Percentiles rank a stretch among this genome's conserved stretches.
Evolutionary conservation across 35 echinoderm and acorn worm genomes (phyloP).

Genomic region (Heliocidaris tuberculata): DNA sequence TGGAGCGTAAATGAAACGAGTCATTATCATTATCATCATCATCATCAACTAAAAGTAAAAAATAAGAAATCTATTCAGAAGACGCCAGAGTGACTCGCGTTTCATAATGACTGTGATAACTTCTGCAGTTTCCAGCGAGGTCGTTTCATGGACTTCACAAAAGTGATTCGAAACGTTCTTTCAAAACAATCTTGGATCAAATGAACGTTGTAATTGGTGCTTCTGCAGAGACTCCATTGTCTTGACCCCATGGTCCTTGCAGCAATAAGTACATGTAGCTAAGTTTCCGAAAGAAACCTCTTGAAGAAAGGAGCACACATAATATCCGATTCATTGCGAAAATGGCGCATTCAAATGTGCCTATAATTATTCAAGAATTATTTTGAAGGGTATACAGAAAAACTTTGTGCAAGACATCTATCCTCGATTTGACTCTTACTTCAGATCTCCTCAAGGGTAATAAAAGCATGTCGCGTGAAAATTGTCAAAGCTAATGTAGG

Average conservation of each 20-base stretch:
- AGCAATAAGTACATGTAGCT: background rate
- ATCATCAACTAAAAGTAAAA: no score
- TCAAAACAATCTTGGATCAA: background rate
- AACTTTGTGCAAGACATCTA: background rate
- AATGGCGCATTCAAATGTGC: background rate
- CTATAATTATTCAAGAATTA: background rate
- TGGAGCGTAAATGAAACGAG: no score
- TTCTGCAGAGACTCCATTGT: background rate
- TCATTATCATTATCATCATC: no score
- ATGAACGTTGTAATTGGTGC: background rate
- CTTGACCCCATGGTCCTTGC: background rate
- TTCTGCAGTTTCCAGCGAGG: background rate
- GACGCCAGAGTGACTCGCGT: no score
- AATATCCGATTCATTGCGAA: background rate
- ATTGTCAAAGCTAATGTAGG: no score
- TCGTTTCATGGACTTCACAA: background rate
- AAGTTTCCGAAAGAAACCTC: background rate
- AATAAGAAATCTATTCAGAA: background rate
- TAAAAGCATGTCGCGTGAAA: no score
- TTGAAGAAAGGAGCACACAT: background rate
- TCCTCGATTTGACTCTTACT: background rate
- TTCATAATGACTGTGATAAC: background rate
- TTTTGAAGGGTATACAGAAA: background rate
- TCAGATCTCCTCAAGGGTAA: background rate
- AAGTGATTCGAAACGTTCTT: background rate